Percentiles rank a stretch among this genome's conserved stretches.
phyloP scores from a whole-genome alignment of 2,888 invertebrate species.

The Microplitis manilae region DNA sequence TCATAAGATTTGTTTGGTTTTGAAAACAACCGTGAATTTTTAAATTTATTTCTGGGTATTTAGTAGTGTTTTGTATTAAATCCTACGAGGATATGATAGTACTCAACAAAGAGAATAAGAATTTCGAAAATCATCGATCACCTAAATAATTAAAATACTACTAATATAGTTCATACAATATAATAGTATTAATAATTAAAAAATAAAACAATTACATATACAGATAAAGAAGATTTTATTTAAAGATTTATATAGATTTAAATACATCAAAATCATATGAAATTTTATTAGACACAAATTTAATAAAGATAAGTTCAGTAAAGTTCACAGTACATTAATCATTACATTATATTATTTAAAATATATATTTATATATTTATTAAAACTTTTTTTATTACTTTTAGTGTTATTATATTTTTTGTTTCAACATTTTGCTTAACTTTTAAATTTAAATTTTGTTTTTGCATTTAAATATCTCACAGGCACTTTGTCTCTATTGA shows the following conservation, averaged over 20 bases:
- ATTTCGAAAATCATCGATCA: no score
- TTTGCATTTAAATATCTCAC: conserved; percentile 61
- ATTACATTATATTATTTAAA: conserved; percentile 6
- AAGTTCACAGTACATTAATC: not conserved
- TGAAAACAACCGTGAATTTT: no score
- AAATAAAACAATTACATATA: not conserved
- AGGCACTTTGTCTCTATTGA: conserved; percentile 67
- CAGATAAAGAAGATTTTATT: not conserved
- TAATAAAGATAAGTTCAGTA: not conserved
- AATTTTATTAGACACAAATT: not conserved
- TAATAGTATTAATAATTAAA: not conserved
- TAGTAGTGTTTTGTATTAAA: no score
- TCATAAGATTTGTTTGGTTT: no score
- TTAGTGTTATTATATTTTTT: conserved; percentile 48
- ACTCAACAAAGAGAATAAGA: no score
- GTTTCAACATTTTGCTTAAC: conserved; percentile 42
- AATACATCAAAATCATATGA: not conserved
- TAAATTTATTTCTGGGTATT: no score
- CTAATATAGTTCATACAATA: no score
- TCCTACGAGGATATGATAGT: no score
- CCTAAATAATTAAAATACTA: no score
- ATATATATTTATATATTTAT: conserved; percentile 4
- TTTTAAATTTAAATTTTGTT: conserved; percentile 51
- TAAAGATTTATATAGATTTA: not conserved
- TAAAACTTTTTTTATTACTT: conserved; percentile 44